Evolutionary conservation across 2,888 invertebrate species (phyloP).

Genomic region (Ariolimax columbianus): DNA sequence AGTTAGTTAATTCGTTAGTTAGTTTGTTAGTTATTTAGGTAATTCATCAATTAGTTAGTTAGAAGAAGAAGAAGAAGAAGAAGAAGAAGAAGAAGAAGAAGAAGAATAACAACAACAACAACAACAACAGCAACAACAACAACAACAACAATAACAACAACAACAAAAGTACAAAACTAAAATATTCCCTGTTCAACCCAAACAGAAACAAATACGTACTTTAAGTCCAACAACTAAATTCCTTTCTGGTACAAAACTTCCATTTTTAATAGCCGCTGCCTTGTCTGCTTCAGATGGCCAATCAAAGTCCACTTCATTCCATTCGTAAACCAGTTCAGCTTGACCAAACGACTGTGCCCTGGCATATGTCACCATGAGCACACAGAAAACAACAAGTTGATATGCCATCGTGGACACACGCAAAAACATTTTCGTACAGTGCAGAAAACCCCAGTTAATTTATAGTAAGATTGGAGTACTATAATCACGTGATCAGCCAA

Average conservation of each 20-base stretch:
- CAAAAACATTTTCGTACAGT: not conserved
- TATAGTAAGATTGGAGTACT: too few relatives aligned
- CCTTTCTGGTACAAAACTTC: constrained; percentile 35
- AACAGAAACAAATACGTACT: not conserved
- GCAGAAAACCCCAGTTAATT: too few relatives aligned
- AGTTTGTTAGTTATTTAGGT: too few relatives aligned
- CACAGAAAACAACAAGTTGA: not conserved
- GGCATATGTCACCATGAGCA: not conserved
- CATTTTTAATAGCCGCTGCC: not conserved
- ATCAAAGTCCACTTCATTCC: not conserved
- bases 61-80: too few relatives aligned
- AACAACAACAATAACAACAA: too few relatives aligned
- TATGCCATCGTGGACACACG: not conserved
- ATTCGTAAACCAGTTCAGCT: not conserved
- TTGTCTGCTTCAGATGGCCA: constrained; percentile 23
- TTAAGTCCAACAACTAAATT: constrained; percentile 16
- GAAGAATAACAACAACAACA: too few relatives aligned
- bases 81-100: too few relatives aligned
- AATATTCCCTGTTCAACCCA: not conserved
- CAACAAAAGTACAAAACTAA: too few relatives aligned
- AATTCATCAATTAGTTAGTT: too few relatives aligned
- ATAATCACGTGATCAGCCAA: too few relatives aligned
- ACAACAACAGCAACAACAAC: too few relatives aligned
- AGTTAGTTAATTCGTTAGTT: too few relatives aligned
- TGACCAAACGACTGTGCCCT: constrained; percentile 2